These are phyloP conservation scores for Chelon labrosus DNA, from an alignment of 2,797 vertebrate species.

Conservation along the genomic window DNA sequence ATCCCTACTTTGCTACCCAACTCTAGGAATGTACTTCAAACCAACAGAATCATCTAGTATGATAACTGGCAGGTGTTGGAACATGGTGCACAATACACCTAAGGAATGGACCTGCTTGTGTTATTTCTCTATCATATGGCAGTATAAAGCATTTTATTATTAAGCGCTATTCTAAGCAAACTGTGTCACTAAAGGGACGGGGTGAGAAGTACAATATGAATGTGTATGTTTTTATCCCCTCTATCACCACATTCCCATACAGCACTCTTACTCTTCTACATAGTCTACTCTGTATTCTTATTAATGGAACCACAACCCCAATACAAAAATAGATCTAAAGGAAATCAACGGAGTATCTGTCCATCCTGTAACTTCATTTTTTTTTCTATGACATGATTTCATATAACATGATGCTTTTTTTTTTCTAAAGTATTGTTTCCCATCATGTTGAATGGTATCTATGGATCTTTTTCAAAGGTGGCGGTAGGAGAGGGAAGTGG, in stretches of 20 bases:
- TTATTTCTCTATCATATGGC: slow-evolving; percentile 83
- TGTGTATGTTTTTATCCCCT: slow-evolving; percentile 67
- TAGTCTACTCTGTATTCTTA: slow-evolving; percentile 73
- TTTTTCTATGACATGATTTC: slow-evolving; percentile 73
- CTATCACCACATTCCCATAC: slow-evolving; percentile 59
- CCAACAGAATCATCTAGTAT: slow-evolving; percentile 76
- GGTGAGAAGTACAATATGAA: slow-evolving; percentile 73
- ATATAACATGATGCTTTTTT: slow-evolving; percentile 68
- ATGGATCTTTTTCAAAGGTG: slow-evolving; percentile 72
- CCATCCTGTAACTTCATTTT: slow-evolving; percentile 73
- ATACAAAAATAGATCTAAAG: slow-evolving; percentile 87
- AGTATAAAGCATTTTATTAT: slow-evolving; percentile 86
- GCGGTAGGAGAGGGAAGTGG: slow-evolving; percentile 33
- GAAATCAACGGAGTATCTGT: slow-evolving; percentile 82
- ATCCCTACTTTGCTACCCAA: slow-evolving; percentile 75
- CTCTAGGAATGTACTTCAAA: slow-evolving; percentile 84
- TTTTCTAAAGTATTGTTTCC: slow-evolving; percentile 64
- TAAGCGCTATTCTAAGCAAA: slow-evolving; percentile 83
- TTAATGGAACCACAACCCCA: slow-evolving; percentile 79
- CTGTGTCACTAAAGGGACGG: slow-evolving; percentile 80
- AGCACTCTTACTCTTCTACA: slow-evolving; percentile 53
- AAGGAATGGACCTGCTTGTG: slow-evolving; percentile 84
- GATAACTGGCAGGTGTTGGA: slow-evolving; percentile 81
- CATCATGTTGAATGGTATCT: slow-evolving; percentile 71
- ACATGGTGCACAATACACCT: slow-evolving; percentile 78